Percentiles rank a stretch among this genome's conserved stretches.
phyloP scores from a whole-genome alignment of 2,113 vertebrate species.

The Triplophysa rosa region DNA sequence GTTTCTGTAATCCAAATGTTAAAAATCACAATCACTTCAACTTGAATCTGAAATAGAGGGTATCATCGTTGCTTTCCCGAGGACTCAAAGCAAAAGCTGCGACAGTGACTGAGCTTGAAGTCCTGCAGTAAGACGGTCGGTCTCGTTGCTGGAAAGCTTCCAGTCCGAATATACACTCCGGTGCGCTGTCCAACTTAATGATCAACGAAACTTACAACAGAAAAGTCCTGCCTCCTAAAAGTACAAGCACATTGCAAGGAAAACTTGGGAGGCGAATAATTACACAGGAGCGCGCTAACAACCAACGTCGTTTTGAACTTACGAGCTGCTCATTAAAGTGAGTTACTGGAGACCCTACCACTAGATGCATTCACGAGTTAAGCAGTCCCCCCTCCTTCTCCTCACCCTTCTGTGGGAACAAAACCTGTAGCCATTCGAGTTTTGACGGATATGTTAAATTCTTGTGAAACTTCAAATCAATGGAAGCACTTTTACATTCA shows the following conservation, averaged over 20 bases:
- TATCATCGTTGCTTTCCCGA: slow-evolving; percentile 47
- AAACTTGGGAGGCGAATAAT: slow-evolving; percentile 15
- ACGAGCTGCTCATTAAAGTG: slow-evolving; percentile 42
- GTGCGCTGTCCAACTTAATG: slow-evolving; percentile 3
- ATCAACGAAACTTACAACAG: slow-evolving; percentile 36
- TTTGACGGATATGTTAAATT: neutral
- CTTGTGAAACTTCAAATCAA: neutral
- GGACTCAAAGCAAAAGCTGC: neutral
- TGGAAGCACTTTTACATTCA: neutral
- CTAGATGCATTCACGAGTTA: slow-evolving; percentile 17
- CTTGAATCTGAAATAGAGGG: slow-evolving; percentile 20
- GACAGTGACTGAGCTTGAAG: slow-evolving; percentile 23
- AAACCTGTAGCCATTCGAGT: slow-evolving; percentile 15
- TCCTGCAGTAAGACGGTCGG: slow-evolving; percentile 17
- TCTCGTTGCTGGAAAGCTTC: slow-evolving; percentile 1
- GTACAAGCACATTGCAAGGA: slow-evolving; percentile 10
- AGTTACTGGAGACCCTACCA: slow-evolving; percentile 15
- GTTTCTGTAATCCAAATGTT: slow-evolving; percentile 52
- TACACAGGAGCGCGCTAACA: slow-evolving; percentile 9
- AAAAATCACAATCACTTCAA: slow-evolving; percentile 35
- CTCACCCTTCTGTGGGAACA: neutral
- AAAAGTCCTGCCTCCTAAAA: slow-evolving; percentile 22
- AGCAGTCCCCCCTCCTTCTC: slow-evolving; percentile 23
- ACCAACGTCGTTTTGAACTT: neutral
- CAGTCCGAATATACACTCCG: slow-evolving; percentile 11